Conservation (phyloP, 2,888 invertebrate species). For the Metacarcinus magister region DNA sequence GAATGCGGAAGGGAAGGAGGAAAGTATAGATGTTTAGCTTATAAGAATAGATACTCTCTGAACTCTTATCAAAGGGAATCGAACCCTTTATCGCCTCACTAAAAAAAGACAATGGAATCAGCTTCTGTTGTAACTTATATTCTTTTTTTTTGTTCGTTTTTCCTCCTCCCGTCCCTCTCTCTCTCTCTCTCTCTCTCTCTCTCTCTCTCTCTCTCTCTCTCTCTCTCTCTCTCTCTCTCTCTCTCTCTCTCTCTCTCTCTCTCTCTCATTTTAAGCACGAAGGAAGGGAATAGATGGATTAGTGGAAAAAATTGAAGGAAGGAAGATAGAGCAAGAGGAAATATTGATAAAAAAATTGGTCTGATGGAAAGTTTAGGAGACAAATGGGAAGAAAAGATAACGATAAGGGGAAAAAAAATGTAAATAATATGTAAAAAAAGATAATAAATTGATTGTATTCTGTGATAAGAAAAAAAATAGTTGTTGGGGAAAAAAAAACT, state of each 20-base stretch:
- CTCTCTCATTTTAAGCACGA: background rate
- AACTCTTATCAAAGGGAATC: background rate
- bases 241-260: conserved; percentile 6
- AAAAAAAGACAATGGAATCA: background rate
- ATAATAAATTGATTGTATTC: background rate
- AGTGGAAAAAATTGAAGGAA: background rate
- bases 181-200: background rate
- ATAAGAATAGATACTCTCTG: background rate
- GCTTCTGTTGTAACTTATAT: background rate
- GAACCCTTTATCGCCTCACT: background rate
- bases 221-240: conserved; percentile 10
- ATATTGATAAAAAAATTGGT: background rate
- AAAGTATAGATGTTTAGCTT: background rate
- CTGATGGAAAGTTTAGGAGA: background rate
- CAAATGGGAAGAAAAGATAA: background rate
- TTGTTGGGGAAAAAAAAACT: too few relatives aligned
- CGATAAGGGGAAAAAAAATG: background rate
- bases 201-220: conserved; percentile 16
- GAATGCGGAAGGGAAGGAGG: background rate
- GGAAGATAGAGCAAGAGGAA: background rate
- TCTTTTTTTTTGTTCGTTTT: background rate
- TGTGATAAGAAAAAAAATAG: too few relatives aligned
- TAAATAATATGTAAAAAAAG: background rate
- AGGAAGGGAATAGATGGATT: background rate
- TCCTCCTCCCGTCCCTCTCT: background rate